Percentiles rank a stretch among this genome's conserved stretches.
These are phyloP conservation scores for Drosophila algonquin DNA, from an alignment of 2,888 invertebrate species.

Conservation along the genomic window DNA sequence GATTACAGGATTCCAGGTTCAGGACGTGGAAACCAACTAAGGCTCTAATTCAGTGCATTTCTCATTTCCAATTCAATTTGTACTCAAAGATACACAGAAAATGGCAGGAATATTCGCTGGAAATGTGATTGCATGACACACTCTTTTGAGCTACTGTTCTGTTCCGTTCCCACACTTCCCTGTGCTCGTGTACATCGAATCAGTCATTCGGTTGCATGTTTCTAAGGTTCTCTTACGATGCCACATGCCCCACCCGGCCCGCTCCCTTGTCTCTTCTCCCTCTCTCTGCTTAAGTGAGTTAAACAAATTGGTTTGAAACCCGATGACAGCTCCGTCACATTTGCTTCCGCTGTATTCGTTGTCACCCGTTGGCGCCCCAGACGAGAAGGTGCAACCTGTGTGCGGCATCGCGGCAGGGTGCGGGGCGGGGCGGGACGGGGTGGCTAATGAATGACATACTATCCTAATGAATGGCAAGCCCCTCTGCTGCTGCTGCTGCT, in stretches of 20 bases:
- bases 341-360: constrained; percentile 45
- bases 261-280: background rate
- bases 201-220: background rate
- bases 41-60: too few species aligned
- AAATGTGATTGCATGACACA: background rate
- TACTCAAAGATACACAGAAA: background rate
- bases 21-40: too few species aligned
- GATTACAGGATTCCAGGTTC: too few species aligned
- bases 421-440: background rate
- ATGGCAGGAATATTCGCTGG: background rate
- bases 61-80: too few species aligned
- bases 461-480: constrained; percentile 69
- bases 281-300: constrained; percentile 20
- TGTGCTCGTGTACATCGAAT: background rate
- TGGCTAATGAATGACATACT: constrained; percentile 63
- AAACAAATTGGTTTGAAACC: constrained; percentile 67
- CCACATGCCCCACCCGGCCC: background rate
- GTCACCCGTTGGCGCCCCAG: constrained; percentile 27
- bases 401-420: constrained; percentile 10
- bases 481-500: too few species aligned
- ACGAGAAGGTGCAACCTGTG: constrained; percentile 46
- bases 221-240: background rate
- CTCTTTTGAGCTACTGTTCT: too few species aligned
- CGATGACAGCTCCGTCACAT: constrained; percentile 62
- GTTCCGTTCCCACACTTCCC: background rate